Base-by-base conservation (phyloP, 2,113 vertebrate genomes). In the Benitochromis conjunctus region DNA sequence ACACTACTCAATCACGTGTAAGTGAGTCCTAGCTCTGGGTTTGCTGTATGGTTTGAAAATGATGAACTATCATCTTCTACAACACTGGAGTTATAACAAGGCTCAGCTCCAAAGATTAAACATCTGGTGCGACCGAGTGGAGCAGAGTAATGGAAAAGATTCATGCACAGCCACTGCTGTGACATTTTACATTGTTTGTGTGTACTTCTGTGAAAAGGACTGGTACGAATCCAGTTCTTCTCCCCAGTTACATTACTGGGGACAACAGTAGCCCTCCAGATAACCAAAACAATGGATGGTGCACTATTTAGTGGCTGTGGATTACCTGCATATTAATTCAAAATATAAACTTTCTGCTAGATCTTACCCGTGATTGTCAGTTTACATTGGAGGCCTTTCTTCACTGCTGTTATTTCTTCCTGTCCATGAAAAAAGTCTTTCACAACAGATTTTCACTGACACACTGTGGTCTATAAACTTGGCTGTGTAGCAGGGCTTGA, bases 381-480 rank as follows among this genome's bases (percentile, higher is more conserved):
- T 34, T 53, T 76, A 76, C 3, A 7, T 53, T 76, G 46, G 18
- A 76, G 53, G 2, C 3, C 46, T 53, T 76, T 54, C 18, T 11
- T 76, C 46, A n/a, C 71, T n/a, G 18, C n/a, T 76, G 26, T n/a
- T n/a, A 53, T 76, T 76, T 51, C 46, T 76, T 53, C 18, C 26
- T 76, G 46, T 76, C 71, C 71, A 31, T 53, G 10, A 31, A 76
- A 76, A 29, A 76, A 51, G 26, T 53, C 46, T 76, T 76, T 82
- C 31, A 62, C 38, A 14, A 83, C 60, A 58, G 26, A 55, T 51
- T 43, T 79, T 84, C n/a, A 26, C 21, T 69, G 71, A 80, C 56
- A 87, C 41, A 48, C 9, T 64, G 82, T 74, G 85, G 82, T 81
- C 57, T 79, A 12, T 14, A 21, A 83, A 92, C 60, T 87, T 88